Evolutionary conservation across 1,140 invertebrate genomes (phyloP), one percentile per base, ranked within the genome.

Genomic region (Helicorthomorpha holstii): DNA sequence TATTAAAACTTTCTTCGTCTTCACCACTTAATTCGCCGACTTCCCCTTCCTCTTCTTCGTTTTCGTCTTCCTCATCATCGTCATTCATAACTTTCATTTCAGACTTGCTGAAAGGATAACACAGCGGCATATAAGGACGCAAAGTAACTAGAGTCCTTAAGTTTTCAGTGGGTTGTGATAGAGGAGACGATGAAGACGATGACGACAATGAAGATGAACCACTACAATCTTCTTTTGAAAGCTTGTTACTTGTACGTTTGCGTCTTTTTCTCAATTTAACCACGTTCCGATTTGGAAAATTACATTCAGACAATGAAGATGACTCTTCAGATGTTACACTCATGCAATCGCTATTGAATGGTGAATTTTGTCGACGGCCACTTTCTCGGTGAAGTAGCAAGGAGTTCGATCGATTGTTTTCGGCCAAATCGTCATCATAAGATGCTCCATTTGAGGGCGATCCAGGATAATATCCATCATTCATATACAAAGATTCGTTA

Each of bases 181-280:
- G 52, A 54, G 38, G 22, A 24, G 42, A 29, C 16, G 51, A 50
- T 1, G 50, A 51, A 22, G 14, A 34, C 45, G 50, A 26, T 12
- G 14, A 16, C 12, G n/a, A 19, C 12, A 44, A 25, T 16, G 50
- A 22, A 51, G 46, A 21, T 14, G 44, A 21, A n/a, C 45, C n/a
- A n/a, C n/a, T n/a, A n/a, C n/a, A n/a, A n/a, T n/a, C n/a, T n/a
- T n/a, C n/a, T n/a, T n/a, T n/a, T n/a, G n/a, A n/a, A n/a, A n/a
- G n/a, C n/a, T n/a, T n/a, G n/a, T n/a, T n/a, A n/a, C n/a, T n/a
- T n/a, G 88, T 85, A 66, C 89, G 89, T 76, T 90, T 91, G 60
- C 85, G 76, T 21, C 86, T 74, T 63, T 91, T 91, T 12, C 85
- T 69, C 0, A 85, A 85, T 64, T 90, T 91, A 60, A 89, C 89